phyloP scores from a whole-genome alignment of 2,113 vertebrate species.

The Cairina moschata region DNA sequence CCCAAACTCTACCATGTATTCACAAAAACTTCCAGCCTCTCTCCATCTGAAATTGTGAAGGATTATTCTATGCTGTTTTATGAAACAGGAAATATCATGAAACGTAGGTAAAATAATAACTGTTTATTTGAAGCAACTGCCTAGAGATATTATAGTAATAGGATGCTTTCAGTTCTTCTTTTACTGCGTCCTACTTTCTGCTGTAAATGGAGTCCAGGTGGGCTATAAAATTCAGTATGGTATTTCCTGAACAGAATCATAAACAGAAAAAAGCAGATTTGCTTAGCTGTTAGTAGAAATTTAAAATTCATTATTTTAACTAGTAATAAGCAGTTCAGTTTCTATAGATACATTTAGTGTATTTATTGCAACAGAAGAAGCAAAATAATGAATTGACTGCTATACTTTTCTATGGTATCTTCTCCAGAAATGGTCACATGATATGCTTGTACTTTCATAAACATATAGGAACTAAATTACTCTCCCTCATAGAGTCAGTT shows the following conservation, averaged over 20 bases:
- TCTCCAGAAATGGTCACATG: not conserved
- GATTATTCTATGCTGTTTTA: not conserved
- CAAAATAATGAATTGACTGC: not conserved
- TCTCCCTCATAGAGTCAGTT: not conserved
- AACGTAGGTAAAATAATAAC: not conserved
- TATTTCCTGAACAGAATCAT: not conserved
- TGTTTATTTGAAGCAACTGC: not conserved
- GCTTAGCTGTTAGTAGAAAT: not conserved
- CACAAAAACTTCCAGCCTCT: not conserved
- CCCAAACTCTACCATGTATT: not conserved
- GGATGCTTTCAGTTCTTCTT: not conserved
- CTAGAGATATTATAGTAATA: not conserved
- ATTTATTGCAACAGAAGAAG: not conserved
- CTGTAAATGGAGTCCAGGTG: not conserved
- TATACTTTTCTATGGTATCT: not conserved
- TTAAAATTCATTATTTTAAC: not conserved
- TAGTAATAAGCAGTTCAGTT: not conserved
- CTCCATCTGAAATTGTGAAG: not conserved
- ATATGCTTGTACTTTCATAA: fast-evolving
- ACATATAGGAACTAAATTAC: not conserved
- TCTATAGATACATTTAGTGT: not conserved
- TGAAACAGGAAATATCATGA: not conserved
- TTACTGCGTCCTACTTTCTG: not conserved
- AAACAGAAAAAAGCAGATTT: not conserved
- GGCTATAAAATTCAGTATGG: not conserved